Conservation (phyloP, 2,113 vertebrate species). For the Sylvietta virens region DNA sequence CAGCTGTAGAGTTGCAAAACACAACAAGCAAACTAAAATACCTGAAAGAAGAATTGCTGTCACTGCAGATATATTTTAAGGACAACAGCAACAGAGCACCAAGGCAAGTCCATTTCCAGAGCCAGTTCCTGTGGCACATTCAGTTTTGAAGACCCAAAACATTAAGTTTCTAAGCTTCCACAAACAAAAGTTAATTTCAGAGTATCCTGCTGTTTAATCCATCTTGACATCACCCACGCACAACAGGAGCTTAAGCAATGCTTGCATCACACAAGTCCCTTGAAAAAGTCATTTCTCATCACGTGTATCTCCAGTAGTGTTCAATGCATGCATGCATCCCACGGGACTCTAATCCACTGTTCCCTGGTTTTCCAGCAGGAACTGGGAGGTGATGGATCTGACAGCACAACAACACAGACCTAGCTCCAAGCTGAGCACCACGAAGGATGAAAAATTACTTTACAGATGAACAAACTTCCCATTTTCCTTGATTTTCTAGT, state of each 20-base stretch:
- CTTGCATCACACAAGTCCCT: neutral
- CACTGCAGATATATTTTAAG: neutral
- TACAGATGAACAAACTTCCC: neutral
- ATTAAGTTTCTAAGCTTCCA: neutral
- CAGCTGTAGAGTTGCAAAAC: neutral
- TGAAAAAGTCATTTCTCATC: neutral
- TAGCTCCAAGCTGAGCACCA: neutral
- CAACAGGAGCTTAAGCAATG: neutral
- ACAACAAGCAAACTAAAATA: neutral
- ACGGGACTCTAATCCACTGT: neutral
- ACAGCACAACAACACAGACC: neutral
- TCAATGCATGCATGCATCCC: neutral
- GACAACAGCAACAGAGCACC: neutral
- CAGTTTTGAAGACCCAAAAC: neutral
- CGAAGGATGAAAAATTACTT: neutral
- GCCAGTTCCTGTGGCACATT: neutral
- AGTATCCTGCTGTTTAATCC: neutral
- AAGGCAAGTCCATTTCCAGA: neutral
- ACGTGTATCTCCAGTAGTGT: fast-evolving
- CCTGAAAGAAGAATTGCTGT: neutral
- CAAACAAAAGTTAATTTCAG: neutral
- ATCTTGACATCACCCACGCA: neutral
- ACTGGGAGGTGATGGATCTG: neutral
- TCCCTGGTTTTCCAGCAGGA: neutral
- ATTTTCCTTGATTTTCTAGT: neutral